Base-by-base conservation (phyloP, 2,888 invertebrate genomes). In the Eilema depressum region DNA sequence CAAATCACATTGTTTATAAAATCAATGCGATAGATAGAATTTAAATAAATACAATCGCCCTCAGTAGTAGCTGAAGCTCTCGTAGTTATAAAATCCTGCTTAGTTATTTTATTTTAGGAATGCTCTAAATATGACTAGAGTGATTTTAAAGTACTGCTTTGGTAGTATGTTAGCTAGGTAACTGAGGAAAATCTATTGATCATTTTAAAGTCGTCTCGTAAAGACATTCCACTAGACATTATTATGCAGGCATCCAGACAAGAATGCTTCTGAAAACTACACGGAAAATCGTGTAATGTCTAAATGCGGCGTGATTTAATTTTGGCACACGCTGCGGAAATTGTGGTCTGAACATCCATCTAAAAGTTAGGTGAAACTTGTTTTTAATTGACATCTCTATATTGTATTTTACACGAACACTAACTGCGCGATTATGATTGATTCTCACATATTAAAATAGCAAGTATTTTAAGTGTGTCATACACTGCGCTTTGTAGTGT, bases 181-280 rank as follows among this genome's bases (percentile, higher is more conserved):
- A 20, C 28, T 23, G n/a, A 60, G 4, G 8, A 62, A 56, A 69
- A 69, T 65, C 71, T 30, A 77, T 65, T 62, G 56, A 67, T 67
- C 61, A 70, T 73, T 77, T 71, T 73, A 71, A 77, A 71, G 63
- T 33, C 20, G n/a, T 20, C 60, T 71, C 59, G 0, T 63, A 75
- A 74, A 78, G 69, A 72, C 75, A 80, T 78, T 80, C 80, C 74
- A 2, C 33, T 20, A 56, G 74, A 61, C 61, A 71, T 61, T 61
- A 66, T 62, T 63, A 57, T 7, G 20, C 30, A 25, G 73, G 67
- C 63, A 77, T 79, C 28, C 23, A 57, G 56, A 25, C 68, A 75
- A 69, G 75, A 75, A 80, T 80, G 74, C 62, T 66, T 80, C 30
- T 70, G 74, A 70, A 80, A 79, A 59, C 25, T 26, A 59, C 23